phyloP scores from a whole-genome alignment of 2,113 vertebrate genomes.

The Varanus salvator region DNA sequence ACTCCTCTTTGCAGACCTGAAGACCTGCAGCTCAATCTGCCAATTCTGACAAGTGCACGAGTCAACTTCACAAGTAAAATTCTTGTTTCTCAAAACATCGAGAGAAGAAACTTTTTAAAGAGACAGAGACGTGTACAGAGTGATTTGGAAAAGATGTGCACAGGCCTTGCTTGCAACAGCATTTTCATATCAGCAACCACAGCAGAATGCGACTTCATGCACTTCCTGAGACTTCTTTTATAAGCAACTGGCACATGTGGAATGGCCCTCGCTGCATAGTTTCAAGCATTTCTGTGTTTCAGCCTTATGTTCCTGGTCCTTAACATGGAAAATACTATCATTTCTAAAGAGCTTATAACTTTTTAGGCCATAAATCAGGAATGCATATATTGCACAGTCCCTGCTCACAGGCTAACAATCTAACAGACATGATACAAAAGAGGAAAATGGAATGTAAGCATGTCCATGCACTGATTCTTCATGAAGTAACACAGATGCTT shows the following conservation, averaged over 20 bases:
- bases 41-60: background rate
- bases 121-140: background rate
- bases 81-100: background rate
- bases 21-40: background rate
- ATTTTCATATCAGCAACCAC: no score
- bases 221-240: background rate
- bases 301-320: background rate
- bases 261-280: background rate
- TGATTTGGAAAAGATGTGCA: background rate
- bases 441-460: background rate
- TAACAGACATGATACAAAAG: background rate
- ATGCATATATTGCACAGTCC: no score
- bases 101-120: background rate
- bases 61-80: background rate
- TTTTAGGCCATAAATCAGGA: no score
- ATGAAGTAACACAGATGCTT: background rate
- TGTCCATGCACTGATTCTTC: background rate
- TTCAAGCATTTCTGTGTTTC: background rate
- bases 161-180: background rate
- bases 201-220: background rate
- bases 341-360: background rate
- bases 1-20: background rate
- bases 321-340: background rate
- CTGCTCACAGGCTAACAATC: no score
- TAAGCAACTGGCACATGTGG: background rate